Evolutionary conservation across 2,888 invertebrate species (phyloP), one percentile per base, ranked within the genome.

Genomic region (Drosophila fulvimacula): DNA sequence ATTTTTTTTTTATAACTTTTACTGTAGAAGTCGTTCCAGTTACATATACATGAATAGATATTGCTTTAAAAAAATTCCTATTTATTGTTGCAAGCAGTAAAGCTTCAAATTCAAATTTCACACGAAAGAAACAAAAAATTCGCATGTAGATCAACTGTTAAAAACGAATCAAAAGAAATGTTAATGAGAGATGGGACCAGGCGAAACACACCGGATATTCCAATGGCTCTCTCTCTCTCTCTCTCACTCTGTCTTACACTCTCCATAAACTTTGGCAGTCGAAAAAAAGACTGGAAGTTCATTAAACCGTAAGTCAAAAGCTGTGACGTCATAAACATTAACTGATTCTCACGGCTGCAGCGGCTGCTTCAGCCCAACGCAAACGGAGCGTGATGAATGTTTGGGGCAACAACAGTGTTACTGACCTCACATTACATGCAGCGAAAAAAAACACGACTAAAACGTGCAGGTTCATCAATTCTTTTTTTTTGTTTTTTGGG

Each of bases 371-470:
- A 44, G 59, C 59, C 44, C 68, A 56, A 42, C 58, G 67, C 78
- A 81, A 81, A 72, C 88, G 87, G 78, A 72, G 88, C 81, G 78
- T 83, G 88, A 86, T 82, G 69, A 83, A 88, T 84, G 76, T 83
- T 83, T 79, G 72, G 76, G 78, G 53, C 44, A 88, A 86, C 79
- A 73, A 81, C 75, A 85, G 75, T 80, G 86, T 86, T 86, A 86
- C 86, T 86, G 86, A 86, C 86, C 86, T 86, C 88, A 80, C 89
- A 84, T 87, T 89, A 89, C 80, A 84, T 79, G 76, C 74, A 75
- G 34, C 55, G 17, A 66, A 41, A 57, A 39, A 49, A 49, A 30
- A 17, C 17, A 38, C 49, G 44, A 11, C 19, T 34, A 63, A 82
- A 83, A 83, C 79, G 84, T 75, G 87, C 88, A 85, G 78, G 81